These are phyloP conservation scores for Plagodis pulveraria DNA, from an alignment of 2,888 invertebrate genomes.

Conservation along the genomic window DNA sequence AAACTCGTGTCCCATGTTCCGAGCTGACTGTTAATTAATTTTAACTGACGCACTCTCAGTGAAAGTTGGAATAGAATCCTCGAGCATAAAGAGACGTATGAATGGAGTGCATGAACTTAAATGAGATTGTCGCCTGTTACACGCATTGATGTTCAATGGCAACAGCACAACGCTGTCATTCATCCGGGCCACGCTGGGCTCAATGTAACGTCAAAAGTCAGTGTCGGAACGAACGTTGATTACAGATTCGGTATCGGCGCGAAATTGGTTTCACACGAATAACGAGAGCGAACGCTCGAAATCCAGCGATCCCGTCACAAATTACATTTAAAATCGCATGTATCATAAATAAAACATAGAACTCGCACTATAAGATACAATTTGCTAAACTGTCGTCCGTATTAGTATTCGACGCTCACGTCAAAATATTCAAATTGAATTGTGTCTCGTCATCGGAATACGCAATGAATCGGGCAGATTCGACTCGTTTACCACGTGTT, in stretches of 20 bases:
- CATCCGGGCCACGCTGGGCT: slow-evolving; percentile 6
- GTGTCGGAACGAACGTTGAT: slow-evolving; percentile 14
- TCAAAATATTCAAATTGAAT: slow-evolving; percentile 80
- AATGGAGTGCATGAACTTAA: slow-evolving; percentile 57
- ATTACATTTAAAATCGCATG: slow-evolving; percentile 63
- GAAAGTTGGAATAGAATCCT: slow-evolving; percentile 62
- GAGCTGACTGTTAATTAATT: slow-evolving; percentile 71
- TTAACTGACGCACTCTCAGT: slow-evolving; percentile 57
- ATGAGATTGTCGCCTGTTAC: slow-evolving; percentile 47
- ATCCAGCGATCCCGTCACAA: slow-evolving; percentile 47
- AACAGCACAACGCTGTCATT: slow-evolving; percentile 24
- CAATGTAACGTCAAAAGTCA: slow-evolving; percentile 13
- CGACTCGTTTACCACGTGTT: slow-evolving; percentile 62
- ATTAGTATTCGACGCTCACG: slow-evolving; percentile 71
- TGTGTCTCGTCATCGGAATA: slow-evolving; percentile 70
- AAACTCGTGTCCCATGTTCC: slow-evolving; percentile 64
- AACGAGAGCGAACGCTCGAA: slow-evolving; percentile 37
- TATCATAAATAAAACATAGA: slow-evolving; percentile 77
- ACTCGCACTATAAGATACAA: slow-evolving; percentile 64
- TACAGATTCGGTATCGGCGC: slow-evolving; percentile 16
- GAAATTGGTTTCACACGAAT: slow-evolving; percentile 37
- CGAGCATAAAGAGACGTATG: slow-evolving; percentile 44
- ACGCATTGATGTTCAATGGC: slow-evolving; percentile 1
- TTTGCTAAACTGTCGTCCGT: slow-evolving; percentile 70
- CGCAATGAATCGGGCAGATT: slow-evolving; percentile 58